These are phyloP conservation scores for Chiloscyllium plagiosum DNA, from an alignment of 2,113 vertebrate species.

Conservation along the genomic window DNA sequence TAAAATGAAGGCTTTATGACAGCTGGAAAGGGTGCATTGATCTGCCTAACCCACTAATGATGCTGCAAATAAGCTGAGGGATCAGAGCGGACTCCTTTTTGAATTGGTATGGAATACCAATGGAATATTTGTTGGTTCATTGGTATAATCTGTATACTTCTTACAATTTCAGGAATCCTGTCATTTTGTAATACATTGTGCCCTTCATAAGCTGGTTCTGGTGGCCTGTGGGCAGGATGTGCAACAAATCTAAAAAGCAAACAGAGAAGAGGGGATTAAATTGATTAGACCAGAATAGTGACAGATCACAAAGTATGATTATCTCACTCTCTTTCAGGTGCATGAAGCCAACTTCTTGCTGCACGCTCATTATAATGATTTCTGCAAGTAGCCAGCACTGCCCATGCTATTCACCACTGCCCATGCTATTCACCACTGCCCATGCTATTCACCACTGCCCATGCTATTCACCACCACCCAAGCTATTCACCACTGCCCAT, in stretches of 20 bases:
- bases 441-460: too few species aligned
- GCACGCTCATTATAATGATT: background rate
- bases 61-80: background rate
- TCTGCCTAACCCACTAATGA: background rate
- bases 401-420: too few species aligned
- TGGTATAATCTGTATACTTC: background rate
- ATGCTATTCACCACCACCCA: too few species aligned
- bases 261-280: background rate
- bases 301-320: background rate
- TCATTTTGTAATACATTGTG: background rate
- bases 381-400: background rate
- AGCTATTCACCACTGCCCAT: too few species aligned
- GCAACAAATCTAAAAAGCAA: background rate
- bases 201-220: background rate
- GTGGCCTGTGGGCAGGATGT: background rate
- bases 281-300: background rate
- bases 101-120: background rate
- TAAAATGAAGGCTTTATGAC: background rate
- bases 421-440: too few species aligned
- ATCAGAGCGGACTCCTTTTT: background rate
- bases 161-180: background rate
- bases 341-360: background rate
- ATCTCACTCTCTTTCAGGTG: background rate
- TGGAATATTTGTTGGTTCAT: background rate
- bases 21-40: background rate